Evolutionary conservation across 30 jellyfish, hydroid and myxozoan species (phyloP), one percentile per base, ranked within the genome.

Genomic region (Aurelia sp.): DNA sequence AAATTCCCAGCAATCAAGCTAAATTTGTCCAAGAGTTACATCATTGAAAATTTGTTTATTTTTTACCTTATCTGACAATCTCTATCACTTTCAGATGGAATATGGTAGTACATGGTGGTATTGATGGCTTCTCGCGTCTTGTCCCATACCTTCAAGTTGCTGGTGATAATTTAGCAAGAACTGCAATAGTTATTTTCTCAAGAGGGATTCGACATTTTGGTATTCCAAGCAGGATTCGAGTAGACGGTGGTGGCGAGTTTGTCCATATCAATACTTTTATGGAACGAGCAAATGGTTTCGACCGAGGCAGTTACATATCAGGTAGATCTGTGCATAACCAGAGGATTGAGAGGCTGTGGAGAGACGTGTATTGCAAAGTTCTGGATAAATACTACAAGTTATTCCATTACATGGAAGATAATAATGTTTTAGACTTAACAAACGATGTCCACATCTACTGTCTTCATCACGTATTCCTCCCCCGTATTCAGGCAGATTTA

Each of bases 281-380:
- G 96, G 35, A 38, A 33, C 52, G 15, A 8, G 65, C 27, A 47
- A 70, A 82, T 12, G 89, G 95, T 33, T n/a, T 19, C 16, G 48
- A 64, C 60, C 33, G 95, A 19, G 88, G 89, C 59, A 85, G 95
- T 58, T 67, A 72, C 64, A 85, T 85, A 24, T 19, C 35, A 30
- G 95, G 95, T 19, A 53, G 82, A 33, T 38, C 71, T 30, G 96
- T 76, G 9, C 96, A 76, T 70, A 87, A 87, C 80, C 86, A 63
- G 41, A 53, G 87, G 17, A 87, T 76, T 17, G 91, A 87, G 59
- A 65, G 96, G 69, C 60, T 87, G 58, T 68, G 85, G 85, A 65
- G 64, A 13, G 92, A 82, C 44, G 85, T 82, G 77, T 40, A 67
- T 69, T 11, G 50, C 81, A 59, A 63, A 50, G 92, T 71, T 31